Evolutionary conservation across 2,113 vertebrate species (phyloP).

Genomic region (Galbula dea): DNA sequence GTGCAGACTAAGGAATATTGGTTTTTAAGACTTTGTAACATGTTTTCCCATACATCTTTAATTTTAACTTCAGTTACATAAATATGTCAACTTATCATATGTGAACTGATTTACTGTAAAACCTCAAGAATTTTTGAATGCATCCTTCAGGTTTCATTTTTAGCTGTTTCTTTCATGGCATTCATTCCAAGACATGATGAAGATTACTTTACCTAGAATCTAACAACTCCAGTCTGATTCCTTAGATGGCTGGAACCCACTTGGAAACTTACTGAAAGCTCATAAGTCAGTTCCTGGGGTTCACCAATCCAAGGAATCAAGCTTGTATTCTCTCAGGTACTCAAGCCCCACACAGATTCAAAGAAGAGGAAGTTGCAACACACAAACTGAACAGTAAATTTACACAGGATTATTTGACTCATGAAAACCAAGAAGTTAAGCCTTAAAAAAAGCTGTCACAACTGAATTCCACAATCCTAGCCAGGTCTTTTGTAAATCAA

Average conservation of each 20-base stretch:
- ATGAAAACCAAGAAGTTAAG: neutral
- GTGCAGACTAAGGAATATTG: neutral
- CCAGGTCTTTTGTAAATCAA: neutral
- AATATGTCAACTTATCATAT: neutral
- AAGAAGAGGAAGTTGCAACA: neutral
- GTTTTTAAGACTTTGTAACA: neutral
- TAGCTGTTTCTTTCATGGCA: neutral
- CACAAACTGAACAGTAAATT: neutral
- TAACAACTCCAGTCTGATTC: neutral
- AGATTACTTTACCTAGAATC: neutral
- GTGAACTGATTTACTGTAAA: neutral
- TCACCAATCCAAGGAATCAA: neutral
- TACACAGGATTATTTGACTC: neutral
- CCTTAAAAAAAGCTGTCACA: neutral
- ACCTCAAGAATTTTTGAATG: fast-evolving
- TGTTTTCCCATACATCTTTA: neutral
- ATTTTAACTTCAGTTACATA: neutral
- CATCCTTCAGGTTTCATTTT: neutral
- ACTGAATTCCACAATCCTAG: neutral
- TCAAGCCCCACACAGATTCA: neutral
- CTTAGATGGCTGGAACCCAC: neutral
- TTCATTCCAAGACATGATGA: neutral
- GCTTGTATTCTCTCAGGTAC: neutral
- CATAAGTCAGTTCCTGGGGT: neutral
- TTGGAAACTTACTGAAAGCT: neutral